Percentiles rank a stretch among this genome's conserved stretches.
These are phyloP conservation scores for Acleris holmiana DNA, from an alignment of 2,888 invertebrate species.

Conservation along the genomic window DNA sequence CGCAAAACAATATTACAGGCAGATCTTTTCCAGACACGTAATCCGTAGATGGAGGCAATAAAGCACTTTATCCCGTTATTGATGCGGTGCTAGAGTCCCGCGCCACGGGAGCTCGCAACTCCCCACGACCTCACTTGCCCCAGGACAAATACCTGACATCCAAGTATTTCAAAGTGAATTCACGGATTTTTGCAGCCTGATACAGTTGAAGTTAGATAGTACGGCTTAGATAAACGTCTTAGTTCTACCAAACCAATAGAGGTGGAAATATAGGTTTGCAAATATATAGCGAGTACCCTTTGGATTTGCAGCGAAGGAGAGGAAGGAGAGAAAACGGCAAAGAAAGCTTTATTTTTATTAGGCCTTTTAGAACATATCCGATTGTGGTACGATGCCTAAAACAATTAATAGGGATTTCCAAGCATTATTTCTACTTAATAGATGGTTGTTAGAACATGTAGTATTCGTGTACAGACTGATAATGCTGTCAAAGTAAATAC, in stretches of 20 bases:
- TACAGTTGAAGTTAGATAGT: too few species aligned
- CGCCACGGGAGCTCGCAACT: too few species aligned
- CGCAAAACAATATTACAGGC: slow-evolving; percentile 5
- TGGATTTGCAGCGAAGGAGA: background rate
- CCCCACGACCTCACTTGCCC: too few species aligned
- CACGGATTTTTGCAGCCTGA: background rate
- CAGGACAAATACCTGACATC: too few species aligned
- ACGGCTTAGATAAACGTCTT: too few species aligned
- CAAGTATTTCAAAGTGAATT: slow-evolving; percentile 1
- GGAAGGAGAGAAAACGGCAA: too few species aligned
- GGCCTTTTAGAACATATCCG: background rate
- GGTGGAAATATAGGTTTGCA: too few species aligned
- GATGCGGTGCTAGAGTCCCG: slow-evolving; percentile 19
- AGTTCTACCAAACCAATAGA: too few species aligned
- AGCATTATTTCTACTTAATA: background rate
- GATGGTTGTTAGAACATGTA: slow-evolving; percentile 10
- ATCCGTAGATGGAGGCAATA: slow-evolving; percentile 30
- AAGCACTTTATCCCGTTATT: slow-evolving; percentile 34
- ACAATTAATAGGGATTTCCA: slow-evolving; percentile 13
- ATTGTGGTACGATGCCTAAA: background rate
- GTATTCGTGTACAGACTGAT: slow-evolving; percentile 5
- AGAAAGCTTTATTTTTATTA: background rate
- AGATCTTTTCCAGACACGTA: slow-evolving; percentile 22
- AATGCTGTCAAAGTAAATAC: slow-evolving; percentile 15
- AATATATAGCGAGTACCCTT: background rate